phyloP scores from a whole-genome alignment of 2,113 vertebrate genomes.

The Canis aureus region DNA sequence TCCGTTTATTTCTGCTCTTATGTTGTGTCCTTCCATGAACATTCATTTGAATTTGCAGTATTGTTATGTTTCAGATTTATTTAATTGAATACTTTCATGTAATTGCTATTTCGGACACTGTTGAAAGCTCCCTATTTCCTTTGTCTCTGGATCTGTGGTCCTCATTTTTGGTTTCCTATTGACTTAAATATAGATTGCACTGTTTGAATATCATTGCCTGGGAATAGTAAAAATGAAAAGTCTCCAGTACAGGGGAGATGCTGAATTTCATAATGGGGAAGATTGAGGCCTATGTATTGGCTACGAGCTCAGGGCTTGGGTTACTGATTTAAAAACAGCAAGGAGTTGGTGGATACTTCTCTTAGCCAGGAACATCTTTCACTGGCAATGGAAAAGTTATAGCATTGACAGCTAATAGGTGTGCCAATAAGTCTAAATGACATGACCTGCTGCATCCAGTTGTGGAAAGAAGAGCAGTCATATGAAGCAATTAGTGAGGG shows the following conservation, averaged over 20 bases:
- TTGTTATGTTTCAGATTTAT: neutral
- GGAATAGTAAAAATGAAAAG: neutral
- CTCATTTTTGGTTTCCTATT: neutral
- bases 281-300: neutral
- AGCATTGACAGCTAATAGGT: neutral
- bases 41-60: neutral
- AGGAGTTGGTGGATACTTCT: neutral
- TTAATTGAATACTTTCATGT: neutral
- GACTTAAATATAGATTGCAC: neutral
- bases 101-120: neutral
- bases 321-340: neutral
- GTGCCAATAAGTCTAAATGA: neutral
- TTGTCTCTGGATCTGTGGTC: neutral
- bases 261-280: neutral
- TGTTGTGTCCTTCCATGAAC: neutral
- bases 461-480: neutral
- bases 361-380: neutral
- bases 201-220: neutral
- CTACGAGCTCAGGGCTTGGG: neutral
- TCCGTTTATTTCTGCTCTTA: neutral
- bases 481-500: neutral
- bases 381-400: neutral
- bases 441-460: neutral
- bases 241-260: neutral
- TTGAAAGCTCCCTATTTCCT: neutral